phyloP scores from a whole-genome alignment of 2,797 vertebrate species.

The Bryconaethiops microstoma region DNA sequence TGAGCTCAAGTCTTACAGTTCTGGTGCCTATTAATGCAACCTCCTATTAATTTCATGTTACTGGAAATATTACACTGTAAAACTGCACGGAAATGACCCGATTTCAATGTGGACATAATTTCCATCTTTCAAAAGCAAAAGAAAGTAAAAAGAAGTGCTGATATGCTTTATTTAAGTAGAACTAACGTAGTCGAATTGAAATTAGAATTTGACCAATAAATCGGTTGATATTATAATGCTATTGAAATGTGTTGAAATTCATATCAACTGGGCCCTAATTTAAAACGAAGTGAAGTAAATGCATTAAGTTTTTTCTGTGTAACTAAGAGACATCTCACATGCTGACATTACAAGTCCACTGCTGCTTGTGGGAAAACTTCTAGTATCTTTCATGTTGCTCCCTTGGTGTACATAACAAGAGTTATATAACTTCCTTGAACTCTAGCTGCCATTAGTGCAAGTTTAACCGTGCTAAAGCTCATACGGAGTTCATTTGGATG shows the following conservation, averaged over 20 bases:
- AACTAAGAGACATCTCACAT: not conserved
- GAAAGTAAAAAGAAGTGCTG: no score
- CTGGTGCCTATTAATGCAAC: no score
- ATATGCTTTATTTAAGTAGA: no score
- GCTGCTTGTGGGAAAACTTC: not conserved
- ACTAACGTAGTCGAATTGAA: not conserved
- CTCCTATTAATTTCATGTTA: no score
- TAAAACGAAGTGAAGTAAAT: not conserved
- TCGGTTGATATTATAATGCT: no score
- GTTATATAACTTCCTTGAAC: not conserved
- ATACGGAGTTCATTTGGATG: not conserved
- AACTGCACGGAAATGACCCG: no score
- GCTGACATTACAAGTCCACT: not conserved
- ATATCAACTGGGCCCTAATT: not conserved
- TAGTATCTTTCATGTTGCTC: not conserved
- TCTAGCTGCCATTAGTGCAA: slow-evolving; percentile 16
- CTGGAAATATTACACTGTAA: no score
- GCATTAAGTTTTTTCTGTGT: not conserved
- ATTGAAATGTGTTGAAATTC: not conserved
- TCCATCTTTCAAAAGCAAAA: no score
- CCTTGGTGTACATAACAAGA: not conserved
- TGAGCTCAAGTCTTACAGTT: not conserved
- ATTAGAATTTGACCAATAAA: no score
- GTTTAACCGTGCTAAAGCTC: slow-evolving; percentile 12
- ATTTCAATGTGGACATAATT: no score